A percentile compares a stretch with the other conserved stretches of the same genome.
phyloP scores from a whole-genome alignment of 2,797 vertebrate genomes.

The Danio tinwini region DNA sequence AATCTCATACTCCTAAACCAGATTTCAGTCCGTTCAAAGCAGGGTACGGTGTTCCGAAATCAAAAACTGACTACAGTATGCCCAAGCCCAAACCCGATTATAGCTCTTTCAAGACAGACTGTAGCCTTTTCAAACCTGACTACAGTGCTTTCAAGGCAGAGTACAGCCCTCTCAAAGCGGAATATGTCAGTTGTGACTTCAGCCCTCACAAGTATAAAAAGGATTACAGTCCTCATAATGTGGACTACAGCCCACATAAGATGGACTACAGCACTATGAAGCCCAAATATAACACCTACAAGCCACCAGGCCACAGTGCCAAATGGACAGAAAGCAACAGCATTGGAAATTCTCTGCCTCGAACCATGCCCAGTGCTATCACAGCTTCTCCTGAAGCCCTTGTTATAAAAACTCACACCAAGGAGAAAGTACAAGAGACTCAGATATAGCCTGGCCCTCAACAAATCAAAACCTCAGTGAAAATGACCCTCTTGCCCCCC shows the following conservation, averaged over 20 bases:
- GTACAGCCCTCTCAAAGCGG: slow-evolving; percentile 77
- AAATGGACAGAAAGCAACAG: slow-evolving; percentile 96
- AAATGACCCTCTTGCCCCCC: slow-evolving; percentile 44
- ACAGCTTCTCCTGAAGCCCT: slow-evolving; percentile 87
- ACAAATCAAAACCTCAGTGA: slow-evolving; percentile 29
- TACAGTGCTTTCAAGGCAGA: slow-evolving; percentile 78
- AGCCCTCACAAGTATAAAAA: slow-evolving; percentile 74
- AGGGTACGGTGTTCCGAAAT: slow-evolving; percentile 77
- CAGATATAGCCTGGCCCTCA: slow-evolving; percentile 85
- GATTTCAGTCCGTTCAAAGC: slow-evolving; percentile 79
- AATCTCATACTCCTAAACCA: slow-evolving; percentile 74
- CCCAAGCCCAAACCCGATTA: slow-evolving; percentile 79
- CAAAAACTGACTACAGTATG: slow-evolving; percentile 76
- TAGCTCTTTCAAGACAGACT: slow-evolving; percentile 78
- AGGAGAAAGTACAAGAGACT: slow-evolving; percentile 99
- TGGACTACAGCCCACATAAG: slow-evolving; percentile 75
- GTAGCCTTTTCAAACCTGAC: slow-evolving; percentile 71
- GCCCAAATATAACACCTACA: slow-evolving; percentile 93
- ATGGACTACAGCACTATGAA: slow-evolving; percentile 78
- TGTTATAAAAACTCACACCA: slow-evolving; percentile 93
- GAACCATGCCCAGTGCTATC: slow-evolving; percentile 88
- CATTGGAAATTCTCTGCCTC: slow-evolving; percentile 93
- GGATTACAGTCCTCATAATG: slow-evolving; percentile 78
- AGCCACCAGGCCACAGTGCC: slow-evolving; percentile 86
- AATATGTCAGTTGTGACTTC: slow-evolving; percentile 75